Evolutionary conservation across 2,888 invertebrate species (phyloP), one percentile per base, ranked within the genome.

Genomic region (Bombylius discolor): DNA sequence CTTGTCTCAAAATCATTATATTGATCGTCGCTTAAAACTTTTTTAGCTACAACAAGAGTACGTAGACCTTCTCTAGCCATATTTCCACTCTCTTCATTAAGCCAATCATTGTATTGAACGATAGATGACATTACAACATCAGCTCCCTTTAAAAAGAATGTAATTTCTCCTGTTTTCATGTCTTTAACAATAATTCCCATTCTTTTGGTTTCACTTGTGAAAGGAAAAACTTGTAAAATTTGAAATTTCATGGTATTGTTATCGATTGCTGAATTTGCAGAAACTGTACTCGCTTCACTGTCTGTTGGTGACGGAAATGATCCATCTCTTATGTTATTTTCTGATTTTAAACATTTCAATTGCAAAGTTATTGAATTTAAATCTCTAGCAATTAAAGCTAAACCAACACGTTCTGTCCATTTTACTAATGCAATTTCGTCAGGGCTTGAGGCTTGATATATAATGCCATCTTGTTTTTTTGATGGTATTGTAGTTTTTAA

Each of bases 61-160:
- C 95, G 77, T n/a, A 93, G 73, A 2, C 95, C 95, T 64, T 85
- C 85, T 7, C 84, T 79, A 0, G 99, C 98, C 84, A 99, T 89
- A 68, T 90, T 91, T 49, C 87, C 89, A 65, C 96, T 95, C 73
- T 97, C 97, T 67, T 89, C 88, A 63, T 86, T 87, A 56, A 99
- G 77, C 99, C 99, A 99, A 70, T 90, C 87, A 54, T 95, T 95
- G 70, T 92, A 93, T 65, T 89, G 88, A 5, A 99, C 87, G 67
- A 97, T 89, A 42, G 80, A 80, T 7, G 87, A 79, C 85, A 99
- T 89, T 0, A 97, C 91, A 39, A 93, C 88, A 75, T 99, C 99
- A 0, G 99, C 99, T 13, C 99, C 99, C 76, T 99, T 99, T 70
- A 98, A 79, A 76, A 94, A 95, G 73, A 98, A 97, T 13, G 86